A percentile compares a stretch with the other conserved stretches of the same genome.
Conservation (phyloP, 2,888 invertebrate genomes). For the Stenolophus ochropezus region DNA sequence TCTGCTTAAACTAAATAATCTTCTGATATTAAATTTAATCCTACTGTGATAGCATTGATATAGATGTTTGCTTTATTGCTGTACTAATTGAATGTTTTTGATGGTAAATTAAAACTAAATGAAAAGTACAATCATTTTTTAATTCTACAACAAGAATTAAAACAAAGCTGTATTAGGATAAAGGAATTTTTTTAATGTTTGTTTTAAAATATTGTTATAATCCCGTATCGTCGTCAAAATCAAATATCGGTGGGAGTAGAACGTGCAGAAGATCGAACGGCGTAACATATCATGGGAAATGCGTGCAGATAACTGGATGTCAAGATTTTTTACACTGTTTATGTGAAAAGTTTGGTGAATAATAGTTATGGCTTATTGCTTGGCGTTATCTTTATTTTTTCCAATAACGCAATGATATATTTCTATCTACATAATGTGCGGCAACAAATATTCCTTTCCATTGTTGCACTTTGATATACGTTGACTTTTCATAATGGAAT, state of each 20-base stretch:
- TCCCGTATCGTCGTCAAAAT: background rate
- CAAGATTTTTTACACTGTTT: slow-evolving; percentile 57
- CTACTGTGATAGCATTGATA: no score
- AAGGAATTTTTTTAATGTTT: no score
- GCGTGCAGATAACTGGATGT: slow-evolving; percentile 54
- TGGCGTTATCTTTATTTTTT: slow-evolving; percentile 52
- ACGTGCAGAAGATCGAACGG: slow-evolving; percentile 43
- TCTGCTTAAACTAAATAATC: no score
- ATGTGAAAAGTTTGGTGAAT: slow-evolving; percentile 55
- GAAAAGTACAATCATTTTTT: no score
- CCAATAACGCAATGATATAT: slow-evolving; percentile 56
- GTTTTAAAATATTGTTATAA: no score
- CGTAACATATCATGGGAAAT: slow-evolving; percentile 47
- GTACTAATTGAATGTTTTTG: no score
- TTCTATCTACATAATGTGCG: slow-evolving; percentile 44
- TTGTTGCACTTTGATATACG: slow-evolving; percentile 39
- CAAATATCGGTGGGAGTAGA: slow-evolving; percentile 6
- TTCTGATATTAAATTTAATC: no score
- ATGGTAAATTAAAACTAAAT: no score
- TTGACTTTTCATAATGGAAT: slow-evolving; percentile 46
- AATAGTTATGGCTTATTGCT: slow-evolving; percentile 56
- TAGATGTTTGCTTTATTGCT: no score
- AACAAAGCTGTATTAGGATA: no score
- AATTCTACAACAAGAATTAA: no score
- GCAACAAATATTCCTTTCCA: slow-evolving; percentile 39